Base-by-base conservation (phyloP, 1,140 invertebrate species). In the Penaeus japonicus region DNA sequence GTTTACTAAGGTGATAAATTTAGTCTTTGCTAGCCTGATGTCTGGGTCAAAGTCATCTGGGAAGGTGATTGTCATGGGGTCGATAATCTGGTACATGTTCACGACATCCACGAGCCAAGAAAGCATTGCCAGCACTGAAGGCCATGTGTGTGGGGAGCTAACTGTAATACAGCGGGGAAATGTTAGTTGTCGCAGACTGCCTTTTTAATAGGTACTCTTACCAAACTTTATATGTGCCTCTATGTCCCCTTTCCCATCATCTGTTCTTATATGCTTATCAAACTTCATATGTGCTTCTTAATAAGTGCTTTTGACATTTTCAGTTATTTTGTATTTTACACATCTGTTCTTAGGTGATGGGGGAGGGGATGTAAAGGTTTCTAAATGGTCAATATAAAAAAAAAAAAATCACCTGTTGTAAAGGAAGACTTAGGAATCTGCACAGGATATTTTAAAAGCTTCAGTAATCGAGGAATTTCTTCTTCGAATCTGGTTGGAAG, bases 391-490 rank as follows among this genome's bases (percentile, higher is more conserved):
- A 39, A 39, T 32, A 84, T 80, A 2, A 80, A 53, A 39, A n/a
- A 17, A 12, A 15, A 39, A 10, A 47, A 75, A 79, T 65, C 65
- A 90, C 89, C 89, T 30, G 89, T 80, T n/a, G 85, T 70, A 79
- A 90, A 90, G 7, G 89, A 84, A 59, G 85, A 87, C 59, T 90
- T 90, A 32, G 89, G 57, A 24, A 90, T 80, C 78, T 90, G 89
- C 27, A 84, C 53, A 15, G 89, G 89, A 54, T 86, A 87, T 3
- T 55, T 12, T 20, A 88, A n/a, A 18, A 70, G 47, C 47, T 90
- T 90, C 75, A 90, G n/a, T n/a, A 84, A 35, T 54, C 32, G 54
- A 22, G 89, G 89, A 32, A 90, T 90, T 85, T 90, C 89, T 22
- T 90, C 89, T 54, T 87, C 89, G 79, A 87, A 84, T 55, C 82